Percentiles rank a stretch among this genome's conserved stretches.
phyloP scores from a whole-genome alignment of 1,140 invertebrate genomes.

The Bombus waltoni region DNA sequence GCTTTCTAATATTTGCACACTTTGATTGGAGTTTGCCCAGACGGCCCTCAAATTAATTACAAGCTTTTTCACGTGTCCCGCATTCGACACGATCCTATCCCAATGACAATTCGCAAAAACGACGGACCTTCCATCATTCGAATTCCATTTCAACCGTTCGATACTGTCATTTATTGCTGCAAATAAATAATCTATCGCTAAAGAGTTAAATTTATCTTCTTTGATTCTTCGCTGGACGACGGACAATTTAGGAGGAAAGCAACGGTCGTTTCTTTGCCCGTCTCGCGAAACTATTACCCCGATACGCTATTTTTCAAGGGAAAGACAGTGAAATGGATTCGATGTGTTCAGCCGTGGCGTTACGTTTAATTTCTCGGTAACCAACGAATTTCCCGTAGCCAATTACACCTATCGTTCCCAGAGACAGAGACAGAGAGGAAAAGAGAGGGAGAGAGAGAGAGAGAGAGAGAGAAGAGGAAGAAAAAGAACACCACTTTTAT shows the following conservation, averaged over 20 bases:
- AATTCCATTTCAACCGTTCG: background rate
- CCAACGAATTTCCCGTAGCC: background rate
- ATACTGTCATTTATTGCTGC: background rate
- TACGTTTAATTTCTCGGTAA: background rate
- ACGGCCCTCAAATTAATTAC: conserved; percentile 69
- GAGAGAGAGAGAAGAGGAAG: background rate
- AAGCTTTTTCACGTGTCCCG: conserved; percentile 64
- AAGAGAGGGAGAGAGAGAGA: background rate
- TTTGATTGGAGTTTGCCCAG: conserved; percentile 74
- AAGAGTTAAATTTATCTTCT: too few relatives aligned
- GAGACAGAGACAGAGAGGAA: background rate
- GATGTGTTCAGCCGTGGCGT: background rate
- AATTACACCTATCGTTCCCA: background rate
- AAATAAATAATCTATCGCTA: too few relatives aligned
- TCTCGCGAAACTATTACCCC: background rate
- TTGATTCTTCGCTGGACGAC: background rate
- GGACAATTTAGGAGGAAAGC: background rate
- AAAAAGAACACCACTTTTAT: conserved; percentile 2
- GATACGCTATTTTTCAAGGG: background rate
- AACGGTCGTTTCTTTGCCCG: fast-evolving
- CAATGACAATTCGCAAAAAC: conserved; percentile 41
- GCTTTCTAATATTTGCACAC: conserved; percentile 74
- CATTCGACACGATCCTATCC: conserved; percentile 27
- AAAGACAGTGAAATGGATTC: background rate
- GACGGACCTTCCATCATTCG: background rate